Percentiles rank a stretch among this genome's conserved stretches.
These are phyloP conservation scores for Sesamia inferens DNA, from an alignment of 2,888 invertebrate genomes.

Conservation along the genomic window DNA sequence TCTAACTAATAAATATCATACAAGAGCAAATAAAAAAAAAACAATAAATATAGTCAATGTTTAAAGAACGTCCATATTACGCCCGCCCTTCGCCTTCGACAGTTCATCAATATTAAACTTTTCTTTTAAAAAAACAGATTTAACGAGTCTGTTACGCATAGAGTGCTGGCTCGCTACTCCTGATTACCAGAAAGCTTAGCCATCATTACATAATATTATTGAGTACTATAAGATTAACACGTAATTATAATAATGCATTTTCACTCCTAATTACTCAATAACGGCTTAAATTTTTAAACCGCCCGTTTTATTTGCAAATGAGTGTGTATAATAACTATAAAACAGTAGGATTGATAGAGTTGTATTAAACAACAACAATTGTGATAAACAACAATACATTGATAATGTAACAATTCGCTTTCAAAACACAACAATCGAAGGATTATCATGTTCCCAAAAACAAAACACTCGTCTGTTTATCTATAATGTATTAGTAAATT, in stretches of 20 bases:
- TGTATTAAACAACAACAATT: slow-evolving; percentile 17
- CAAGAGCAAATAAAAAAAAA: too few species aligned
- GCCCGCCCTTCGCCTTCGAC: too few species aligned
- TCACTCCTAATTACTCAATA: neutral
- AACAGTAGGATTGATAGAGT: neutral
- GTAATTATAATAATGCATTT: neutral
- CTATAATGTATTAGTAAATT: neutral
- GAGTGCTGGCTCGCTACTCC: too few species aligned
- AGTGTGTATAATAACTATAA: too few species aligned
- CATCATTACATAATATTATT: neutral
- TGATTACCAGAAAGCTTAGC: neutral
- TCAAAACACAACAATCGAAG: neutral
- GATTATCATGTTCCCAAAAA: slow-evolving; percentile 20
- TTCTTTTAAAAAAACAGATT: too few species aligned
- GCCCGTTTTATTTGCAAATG: too few species aligned
- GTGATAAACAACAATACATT: slow-evolving; percentile 9
- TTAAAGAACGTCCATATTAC: too few species aligned
- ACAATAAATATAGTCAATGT: too few species aligned
- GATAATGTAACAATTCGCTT: slow-evolving; percentile 28
- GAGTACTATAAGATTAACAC: neutral
- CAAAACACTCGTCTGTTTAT: slow-evolving; percentile 1
- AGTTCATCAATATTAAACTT: neutral
- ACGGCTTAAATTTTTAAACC: too few species aligned
- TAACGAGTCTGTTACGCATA: neutral
- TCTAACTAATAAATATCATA: too few species aligned